These are phyloP conservation scores for Rhadina sibilatrix DNA, from an alignment of 2,113 vertebrate genomes.

Conservation along the genomic window DNA sequence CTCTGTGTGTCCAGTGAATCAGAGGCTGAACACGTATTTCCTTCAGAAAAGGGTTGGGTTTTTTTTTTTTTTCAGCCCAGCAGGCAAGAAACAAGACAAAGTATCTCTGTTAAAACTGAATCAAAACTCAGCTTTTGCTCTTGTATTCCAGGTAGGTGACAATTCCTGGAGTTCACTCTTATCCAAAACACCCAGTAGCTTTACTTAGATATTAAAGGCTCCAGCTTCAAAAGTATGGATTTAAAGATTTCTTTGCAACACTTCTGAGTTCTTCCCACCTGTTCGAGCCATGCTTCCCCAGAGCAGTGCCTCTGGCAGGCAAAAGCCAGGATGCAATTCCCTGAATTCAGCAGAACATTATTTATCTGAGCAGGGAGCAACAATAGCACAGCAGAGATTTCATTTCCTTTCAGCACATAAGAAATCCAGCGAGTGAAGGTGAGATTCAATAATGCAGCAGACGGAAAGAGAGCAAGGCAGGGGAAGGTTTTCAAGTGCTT, in stretches of 20 bases:
- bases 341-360: neutral
- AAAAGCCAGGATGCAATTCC: neutral
- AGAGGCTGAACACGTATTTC: neutral
- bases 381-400: conserved; percentile 27
- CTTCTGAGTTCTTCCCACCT: neutral
- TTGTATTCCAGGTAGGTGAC: neutral
- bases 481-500: neutral
- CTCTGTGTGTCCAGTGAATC: neutral
- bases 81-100: neutral
- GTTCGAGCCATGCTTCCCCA: neutral
- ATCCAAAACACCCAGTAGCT: neutral
- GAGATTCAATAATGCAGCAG: conserved; percentile 23
- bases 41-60: neutral
- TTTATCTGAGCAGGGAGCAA: conserved; percentile 13
- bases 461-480: neutral
- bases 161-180: neutral
- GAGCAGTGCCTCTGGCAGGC: neutral
- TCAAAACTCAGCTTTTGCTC: neutral
- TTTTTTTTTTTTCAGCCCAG: neutral
- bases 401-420: conserved; percentile 33
- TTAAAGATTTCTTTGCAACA: neutral
- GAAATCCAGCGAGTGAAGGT: neutral
- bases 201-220: neutral
- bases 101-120: neutral
- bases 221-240: neutral